Evolutionary conservation across 2,797 vertebrate genomes (phyloP), one percentile per base, ranked within the genome.

Genomic region (Sandelia bainsii): DNA sequence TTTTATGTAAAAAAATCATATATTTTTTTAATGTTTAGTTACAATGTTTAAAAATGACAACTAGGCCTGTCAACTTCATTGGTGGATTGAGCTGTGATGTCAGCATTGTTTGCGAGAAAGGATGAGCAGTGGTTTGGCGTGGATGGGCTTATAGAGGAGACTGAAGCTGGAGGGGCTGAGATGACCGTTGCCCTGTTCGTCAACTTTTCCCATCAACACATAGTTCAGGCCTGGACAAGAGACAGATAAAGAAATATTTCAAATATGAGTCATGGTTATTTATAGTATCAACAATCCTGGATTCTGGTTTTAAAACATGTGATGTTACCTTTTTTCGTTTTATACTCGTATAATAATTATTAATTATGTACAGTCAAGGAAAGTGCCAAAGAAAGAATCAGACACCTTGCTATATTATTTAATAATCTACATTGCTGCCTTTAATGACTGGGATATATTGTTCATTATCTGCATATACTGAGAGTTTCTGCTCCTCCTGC

Each of bases 151-250:
- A 72, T 94, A 94, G 23, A 90, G 92, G 32, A 97, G 94, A 27
- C 94, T 92, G 13, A 98, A 97, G 85, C 95, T 96, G 81, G 93
- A 92, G 2, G 96, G 95, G 51, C 72, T 88, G 59, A 98, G 91
- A 5, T 86, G 52, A 0, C 95, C 95, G 4, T 72, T 89, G 45
- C 96, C 95, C 17, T 87, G 87, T 0, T 82, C 59, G 1, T 95
- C 94, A 1, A 96, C 90, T 48, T 90, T 91, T 52, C 96, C 96
- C 96, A 97, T 98, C 86, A 98, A 72, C 79, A 98, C 93, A 0
- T 96, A 98, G 85, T 91, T 96, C 51, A 68, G 48, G 22, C 96
- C 97, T 98, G 87, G 7, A 64, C 7, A 67, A 50, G 45, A 56
- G 14, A 65, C 23, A 29, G 17, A 62, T 4, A 1, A 56, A 63